Evolutionary conservation across 2,888 invertebrate genomes (phyloP).

Genomic region (Drosophila barbarae): DNA sequence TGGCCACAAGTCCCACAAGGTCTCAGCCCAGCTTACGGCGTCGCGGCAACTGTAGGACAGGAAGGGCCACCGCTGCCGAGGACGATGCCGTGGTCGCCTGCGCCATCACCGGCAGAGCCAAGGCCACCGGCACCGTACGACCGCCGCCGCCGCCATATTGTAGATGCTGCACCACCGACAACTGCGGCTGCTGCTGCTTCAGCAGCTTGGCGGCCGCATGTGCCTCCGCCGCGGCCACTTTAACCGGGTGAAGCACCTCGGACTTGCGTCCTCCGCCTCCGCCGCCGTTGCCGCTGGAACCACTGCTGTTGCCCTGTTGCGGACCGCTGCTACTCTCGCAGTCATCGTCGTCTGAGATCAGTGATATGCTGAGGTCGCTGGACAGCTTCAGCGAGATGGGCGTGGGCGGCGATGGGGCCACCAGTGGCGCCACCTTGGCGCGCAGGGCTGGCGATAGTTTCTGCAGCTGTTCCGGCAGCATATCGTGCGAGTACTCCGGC

Average conservation of each 20-base stretch:
- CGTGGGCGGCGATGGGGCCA: conserved; percentile 64
- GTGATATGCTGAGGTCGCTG: conserved; percentile 77
- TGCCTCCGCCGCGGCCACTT: conserved; percentile 39
- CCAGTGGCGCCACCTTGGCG: conserved; percentile 63
- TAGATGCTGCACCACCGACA: conserved; percentile 67
- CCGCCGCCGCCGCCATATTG: conserved; percentile 59
- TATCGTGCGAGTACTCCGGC: conserved; percentile 67
- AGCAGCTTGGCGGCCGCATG: conserved; percentile 64
- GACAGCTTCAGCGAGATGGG: conserved; percentile 75
- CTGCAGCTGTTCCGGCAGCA: conserved; percentile 62
- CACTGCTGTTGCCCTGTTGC: conserved; percentile 19
- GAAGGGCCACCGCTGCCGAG: conserved; percentile 23
- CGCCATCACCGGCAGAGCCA: conserved; percentile 54
- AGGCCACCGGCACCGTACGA: conserved; percentile 45
- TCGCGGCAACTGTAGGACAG: conserved; percentile 41
- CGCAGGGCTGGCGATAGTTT: conserved; percentile 64
- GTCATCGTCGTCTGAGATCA: conserved; percentile 78
- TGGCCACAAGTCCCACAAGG: conserved; percentile 18
- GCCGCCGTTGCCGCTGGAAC: conserved; percentile 2
- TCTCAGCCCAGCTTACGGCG: conserved; percentile 63
- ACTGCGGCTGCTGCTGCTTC: conserved; percentile 70
- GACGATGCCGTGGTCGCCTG: conserved; percentile 20
- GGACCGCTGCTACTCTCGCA: conserved; percentile 52
- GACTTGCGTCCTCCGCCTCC: conserved; percentile 1
- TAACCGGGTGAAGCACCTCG: conserved; percentile 41